Percentiles rank a stretch among this genome's conserved stretches.
Evolutionary conservation across 2,113 vertebrate species (phyloP).

Genomic region (Coracopsis vasa): DNA sequence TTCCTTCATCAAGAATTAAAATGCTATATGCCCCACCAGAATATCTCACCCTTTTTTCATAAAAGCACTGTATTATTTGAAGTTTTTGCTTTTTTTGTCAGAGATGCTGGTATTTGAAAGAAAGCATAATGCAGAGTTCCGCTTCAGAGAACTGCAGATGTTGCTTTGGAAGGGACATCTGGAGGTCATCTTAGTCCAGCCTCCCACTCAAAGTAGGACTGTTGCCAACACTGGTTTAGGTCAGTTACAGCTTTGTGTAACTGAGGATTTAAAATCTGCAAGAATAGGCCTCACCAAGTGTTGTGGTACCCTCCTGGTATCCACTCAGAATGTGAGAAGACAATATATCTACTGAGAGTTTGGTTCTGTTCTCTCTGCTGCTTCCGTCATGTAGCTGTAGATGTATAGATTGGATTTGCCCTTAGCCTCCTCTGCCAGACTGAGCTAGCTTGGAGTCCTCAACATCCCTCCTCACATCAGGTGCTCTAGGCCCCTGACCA

Average conservation of each 20-base stretch:
- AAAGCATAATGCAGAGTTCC: not conserved
- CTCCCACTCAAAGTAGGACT: not conserved
- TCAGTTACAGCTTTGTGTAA: not conserved
- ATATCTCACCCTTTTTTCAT: not conserved
- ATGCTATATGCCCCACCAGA: not conserved
- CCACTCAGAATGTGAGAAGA: not conserved
- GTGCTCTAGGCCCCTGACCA: not conserved
- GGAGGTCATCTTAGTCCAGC: constrained; percentile 37
- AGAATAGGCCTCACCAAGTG: not conserved
- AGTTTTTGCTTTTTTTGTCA: not conserved
- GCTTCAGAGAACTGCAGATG: not conserved
- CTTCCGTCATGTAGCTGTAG: not conserved
- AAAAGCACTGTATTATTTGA: not conserved
- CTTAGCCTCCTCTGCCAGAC: not conserved
- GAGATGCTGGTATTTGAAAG: not conserved
- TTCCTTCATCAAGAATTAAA: not conserved
- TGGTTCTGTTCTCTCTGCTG: not conserved
- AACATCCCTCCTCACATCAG: not conserved
- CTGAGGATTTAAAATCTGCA: not conserved
- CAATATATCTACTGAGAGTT: rapidly evolving
- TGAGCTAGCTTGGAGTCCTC: not conserved
- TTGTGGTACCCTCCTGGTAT: not conserved
- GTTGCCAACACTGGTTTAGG: not conserved
- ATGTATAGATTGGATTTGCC: not conserved
- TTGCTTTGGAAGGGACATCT: constrained; percentile 5